phyloP scores from a whole-genome alignment of 2,797 vertebrate species.

The Remorina albescens region DNA sequence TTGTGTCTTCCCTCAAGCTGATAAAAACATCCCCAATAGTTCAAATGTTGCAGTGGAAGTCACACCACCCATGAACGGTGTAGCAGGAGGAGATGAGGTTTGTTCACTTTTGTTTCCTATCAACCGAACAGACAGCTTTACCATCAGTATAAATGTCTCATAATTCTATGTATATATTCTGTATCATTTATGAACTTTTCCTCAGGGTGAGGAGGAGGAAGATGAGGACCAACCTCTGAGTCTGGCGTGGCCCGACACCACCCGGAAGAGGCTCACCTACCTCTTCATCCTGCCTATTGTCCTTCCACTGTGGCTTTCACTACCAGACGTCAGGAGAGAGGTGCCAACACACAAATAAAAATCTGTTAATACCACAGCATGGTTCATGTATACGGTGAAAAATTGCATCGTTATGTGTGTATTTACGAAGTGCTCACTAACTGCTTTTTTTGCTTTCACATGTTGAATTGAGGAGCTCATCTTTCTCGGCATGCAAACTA shows the following conservation, averaged over 20 bases:
- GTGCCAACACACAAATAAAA: slow-evolving; percentile 73
- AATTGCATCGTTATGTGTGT: too few relatives aligned
- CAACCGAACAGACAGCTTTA: background rate
- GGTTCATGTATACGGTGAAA: too few relatives aligned
- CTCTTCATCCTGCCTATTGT: slow-evolving; percentile 93
- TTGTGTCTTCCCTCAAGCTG: slow-evolving; percentile 68
- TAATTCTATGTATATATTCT: background rate
- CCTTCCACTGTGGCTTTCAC: slow-evolving; percentile 92
- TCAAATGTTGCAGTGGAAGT: slow-evolving; percentile 93
- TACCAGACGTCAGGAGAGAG: slow-evolving; percentile 95
- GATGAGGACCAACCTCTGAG: slow-evolving; percentile 93
- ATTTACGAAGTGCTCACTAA: too few relatives aligned
- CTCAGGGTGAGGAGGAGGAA: slow-evolving; percentile 81
- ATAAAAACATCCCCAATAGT: slow-evolving; percentile 88
- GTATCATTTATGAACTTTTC: background rate
- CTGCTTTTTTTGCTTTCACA: too few relatives aligned
- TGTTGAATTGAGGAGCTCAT: too few relatives aligned
- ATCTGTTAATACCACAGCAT: too few relatives aligned
- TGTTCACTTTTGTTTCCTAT: background rate
- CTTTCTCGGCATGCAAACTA: too few relatives aligned
- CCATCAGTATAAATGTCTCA: background rate
- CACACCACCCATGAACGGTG: slow-evolving; percentile 90
- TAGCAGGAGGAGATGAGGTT: slow-evolving; percentile 76
- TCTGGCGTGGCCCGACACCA: slow-evolving; percentile 92
- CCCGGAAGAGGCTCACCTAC: slow-evolving; percentile 90